Base-by-base conservation (phyloP, 2,797 vertebrate genomes). In the Sebastes baramenuke region DNA sequence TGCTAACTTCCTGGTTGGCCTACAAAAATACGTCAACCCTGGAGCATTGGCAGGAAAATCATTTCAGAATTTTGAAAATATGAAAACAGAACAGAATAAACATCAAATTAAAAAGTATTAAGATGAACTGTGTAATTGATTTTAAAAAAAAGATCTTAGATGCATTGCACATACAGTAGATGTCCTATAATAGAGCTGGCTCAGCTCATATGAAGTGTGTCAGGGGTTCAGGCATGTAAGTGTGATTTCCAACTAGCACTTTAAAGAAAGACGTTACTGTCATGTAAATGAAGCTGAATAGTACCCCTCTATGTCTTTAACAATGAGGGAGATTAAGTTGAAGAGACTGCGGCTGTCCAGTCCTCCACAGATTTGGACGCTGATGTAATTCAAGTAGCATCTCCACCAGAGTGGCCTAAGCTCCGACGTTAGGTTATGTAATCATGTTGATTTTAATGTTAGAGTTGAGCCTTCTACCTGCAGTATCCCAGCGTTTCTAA, bases 401-500 rank as follows among this genome's bases (percentile, higher is more conserved):
- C 70, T 78, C 70, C 64, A 75, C 62, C 67, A 46, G 61, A 54
- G 71, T 60, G 56, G 77, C 30, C 52, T 56, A 1, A 77, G 42
- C 77, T 36, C 67, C 34, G n/a, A 81, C 81, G 60, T 67, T 6
- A 34, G 56, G 68, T 83, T 81, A 85, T 66, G 32, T 58, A 85
- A 87, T 85, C 71, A 29, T 61, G 77, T 79, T 71, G 66, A 72
- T 82, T 82, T 78, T 69, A 84, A 82, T 71, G 80, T 77, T 24
- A 4, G 38, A 78, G 75, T 2, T 34, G 20, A 79, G 67, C 59
- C 54, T 75, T 69, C 46, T 56, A 78, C 73, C 64, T 46, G 58
- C 56, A 29, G 27, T 32, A 71, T 73, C 69, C 34, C 27, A 79
- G 55, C 5, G 1, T 74, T 59, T 75, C 29, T 32, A 69, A 74